Evolutionary conservation across 2,888 invertebrate genomes (phyloP), one percentile per base, ranked within the genome.

Genomic region (Leptopilina drosophilae): DNA sequence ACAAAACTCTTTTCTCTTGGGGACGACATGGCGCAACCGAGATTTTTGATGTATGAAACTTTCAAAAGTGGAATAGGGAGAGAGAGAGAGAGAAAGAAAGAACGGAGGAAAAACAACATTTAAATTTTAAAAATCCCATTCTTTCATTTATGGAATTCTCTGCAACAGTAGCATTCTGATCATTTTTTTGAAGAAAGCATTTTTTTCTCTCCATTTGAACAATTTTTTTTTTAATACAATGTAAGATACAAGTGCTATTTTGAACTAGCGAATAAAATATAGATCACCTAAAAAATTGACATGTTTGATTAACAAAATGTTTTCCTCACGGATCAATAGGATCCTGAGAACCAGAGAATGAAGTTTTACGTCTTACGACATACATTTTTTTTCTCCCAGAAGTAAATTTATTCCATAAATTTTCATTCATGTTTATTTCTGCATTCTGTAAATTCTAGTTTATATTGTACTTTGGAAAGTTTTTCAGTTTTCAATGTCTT

Each of bases 1-100:
- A 62, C 62, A 62, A 62, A 62, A 62, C 62, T 62, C 62, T 62
- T 62, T 49, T 62, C 62, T 62, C 62, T 8, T 62, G 62, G 62
- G 62, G 8, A 62, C 62, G 62, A 62, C 62, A 62, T 20, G 15
- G 20, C 62, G n/a, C 62, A 62, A 20, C 20, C 62, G 62, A 62
- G 62, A 62, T 62, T 62, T 62, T 62, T 62, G 20, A 62, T 62
- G 62, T 62, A 62, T 62, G 62, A 20, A 62, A 62, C 20, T 62
- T 62, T 62, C 62, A 8, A 62, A 42, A 62, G 15, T 62, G 62
- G 62, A 62, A 62, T 20, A 20, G 9, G 9, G 8, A 20, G 9
- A 62, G 7, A 62, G 20, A n/a, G 8, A 20, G 9, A 62, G 7
- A 62, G 20, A n/a, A 9, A 20, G 15, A 20, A 15, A 62, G 6